phyloP scores from a whole-genome alignment of 1,140 invertebrate species.

The Drosophila guanche region DNA sequence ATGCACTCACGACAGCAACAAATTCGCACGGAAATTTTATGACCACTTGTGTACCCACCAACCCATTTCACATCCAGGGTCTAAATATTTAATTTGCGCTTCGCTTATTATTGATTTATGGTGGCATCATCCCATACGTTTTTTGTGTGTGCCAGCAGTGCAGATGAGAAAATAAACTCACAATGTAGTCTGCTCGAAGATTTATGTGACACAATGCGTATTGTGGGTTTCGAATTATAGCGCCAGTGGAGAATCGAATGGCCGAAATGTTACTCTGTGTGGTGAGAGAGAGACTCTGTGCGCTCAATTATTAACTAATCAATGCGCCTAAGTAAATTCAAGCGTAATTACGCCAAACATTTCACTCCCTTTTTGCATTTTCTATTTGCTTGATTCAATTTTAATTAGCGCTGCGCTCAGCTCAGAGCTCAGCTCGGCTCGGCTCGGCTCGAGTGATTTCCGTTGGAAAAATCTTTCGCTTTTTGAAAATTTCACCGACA shows the following conservation, averaged over 20 bases:
- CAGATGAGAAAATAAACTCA: no score
- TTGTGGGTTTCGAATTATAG: constrained; percentile 4
- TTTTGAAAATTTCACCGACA: constrained; percentile 35
- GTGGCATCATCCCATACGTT: not conserved
- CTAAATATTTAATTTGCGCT: constrained; percentile 71
- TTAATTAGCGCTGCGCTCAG: constrained; percentile 30
- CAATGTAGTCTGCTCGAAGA: no score
- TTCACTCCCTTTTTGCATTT: constrained; percentile 1
- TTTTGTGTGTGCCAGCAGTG: no score
- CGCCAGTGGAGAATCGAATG: no score
- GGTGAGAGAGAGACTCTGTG: constrained; percentile 14
- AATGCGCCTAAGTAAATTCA: constrained; percentile 1
- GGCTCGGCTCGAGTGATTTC: constrained; percentile 37
- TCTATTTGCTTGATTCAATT: constrained; percentile 29
- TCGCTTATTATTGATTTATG: constrained; percentile 67
- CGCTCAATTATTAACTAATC: constrained; percentile 12
- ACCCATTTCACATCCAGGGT: constrained; percentile 50
- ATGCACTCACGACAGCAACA: constrained; percentile 43
- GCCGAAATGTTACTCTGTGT: constrained; percentile 6
- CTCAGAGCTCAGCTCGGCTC: constrained; percentile 1
- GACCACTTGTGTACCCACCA: constrained; percentile 71
- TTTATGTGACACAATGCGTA: not conserved
- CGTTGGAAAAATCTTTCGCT: constrained; percentile 42
- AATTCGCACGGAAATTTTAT: constrained; percentile 57
- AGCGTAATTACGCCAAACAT: not conserved